Evolutionary conservation across 2,797 vertebrate genomes (phyloP), one percentile per base, ranked within the genome.

Genomic region (Meda fulgida): DNA sequence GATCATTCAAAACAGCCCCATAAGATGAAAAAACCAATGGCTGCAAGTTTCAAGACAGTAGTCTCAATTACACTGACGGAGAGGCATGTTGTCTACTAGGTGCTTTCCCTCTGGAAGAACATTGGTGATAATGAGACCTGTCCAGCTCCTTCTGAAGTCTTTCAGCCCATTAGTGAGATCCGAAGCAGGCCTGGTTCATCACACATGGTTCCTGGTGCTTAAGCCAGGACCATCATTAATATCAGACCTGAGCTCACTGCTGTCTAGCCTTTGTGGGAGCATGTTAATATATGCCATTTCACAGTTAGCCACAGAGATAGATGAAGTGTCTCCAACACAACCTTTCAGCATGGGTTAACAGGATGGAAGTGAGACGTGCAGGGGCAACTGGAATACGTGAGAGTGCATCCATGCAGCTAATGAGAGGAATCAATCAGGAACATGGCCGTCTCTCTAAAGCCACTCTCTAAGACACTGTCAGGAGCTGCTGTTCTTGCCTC

Each of bases 91-190:
- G 75, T 75, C 48, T 77, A 19, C 81, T 84, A 58, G 65, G 21
- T 76, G 80, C 86, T 80, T 86, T 90, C 82, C 13, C 34, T 90
- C 90, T 88, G 90, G 89, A 89, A 89, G 90, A 93, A 93, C 92
- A 90, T 46, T 86, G 88, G 76, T 89, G 90, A 91, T 94, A 94
- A 94, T 75, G 80, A 94, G 90, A 90, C 34, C 78, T 86, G 76
- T 80, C 86, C 81, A 72, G 48, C 26, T 63, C 83, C 89, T 88
- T 87, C 43, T 46, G 16, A 63, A 55, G 67, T 78, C 78, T 85
- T 80, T 85, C 85, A 51, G 88, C 86, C 90, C 91, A 92, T 94
- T 93, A 93, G 92, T 7, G 65, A 71, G 66, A 81, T 80, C 66
- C 65, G 23, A 60, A 86, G 76, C 71, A 46, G 58, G 66, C 78